Evolutionary conservation across 2,888 invertebrate species (phyloP), one percentile per base, ranked within the genome.

Genomic region (Plebejus anna): DNA sequence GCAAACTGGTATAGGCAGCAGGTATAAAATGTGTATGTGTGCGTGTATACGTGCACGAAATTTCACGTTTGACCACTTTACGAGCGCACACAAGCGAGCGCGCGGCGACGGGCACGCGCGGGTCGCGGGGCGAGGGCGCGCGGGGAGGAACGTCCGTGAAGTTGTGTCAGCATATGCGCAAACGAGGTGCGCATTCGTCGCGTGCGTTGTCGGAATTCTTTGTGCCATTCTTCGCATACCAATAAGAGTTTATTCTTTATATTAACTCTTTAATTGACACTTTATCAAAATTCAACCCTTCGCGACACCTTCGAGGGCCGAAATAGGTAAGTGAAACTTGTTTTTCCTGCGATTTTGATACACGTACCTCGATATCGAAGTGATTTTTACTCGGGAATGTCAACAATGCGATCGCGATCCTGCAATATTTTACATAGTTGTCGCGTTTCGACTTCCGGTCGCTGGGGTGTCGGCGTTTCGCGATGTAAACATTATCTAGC

Each of bases 201-300:
- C 96, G 95, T 96, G 97, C 97, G 97, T 97, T 97, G 97, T 97
- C 97, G 96, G 96, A 97, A 97, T 97, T 98, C 97, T 97, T 97
- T 97, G 97, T 97, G 97, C 97, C 97, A 98, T 98, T 97, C 97
- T 97, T 97, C 95, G 96, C 97, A 98, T 98, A 97, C 97, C 97
- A 97, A 95, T 95, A 95, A 95, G 95, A 95, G 95, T 95, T 95
- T 94, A 95, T 95, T 95, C 95, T 95, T 95, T 95, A 95, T 95
- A 95, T 95, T 95, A 95, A 95, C 95, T 95, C 94, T 92, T 92
- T 95, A 95, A 95, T 95, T 95, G 94, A 94, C 88, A 90, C 86
- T 86, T 89, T 93, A 95, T 94, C 95, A 95, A 95, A 95, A 95
- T 95, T 95, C 94, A 94, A 88, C 95, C 92, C 93, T 90, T 94